Evolutionary conservation across 23 tunicate species (phyloP).

Genomic region (Halocynthia aurantium): DNA sequence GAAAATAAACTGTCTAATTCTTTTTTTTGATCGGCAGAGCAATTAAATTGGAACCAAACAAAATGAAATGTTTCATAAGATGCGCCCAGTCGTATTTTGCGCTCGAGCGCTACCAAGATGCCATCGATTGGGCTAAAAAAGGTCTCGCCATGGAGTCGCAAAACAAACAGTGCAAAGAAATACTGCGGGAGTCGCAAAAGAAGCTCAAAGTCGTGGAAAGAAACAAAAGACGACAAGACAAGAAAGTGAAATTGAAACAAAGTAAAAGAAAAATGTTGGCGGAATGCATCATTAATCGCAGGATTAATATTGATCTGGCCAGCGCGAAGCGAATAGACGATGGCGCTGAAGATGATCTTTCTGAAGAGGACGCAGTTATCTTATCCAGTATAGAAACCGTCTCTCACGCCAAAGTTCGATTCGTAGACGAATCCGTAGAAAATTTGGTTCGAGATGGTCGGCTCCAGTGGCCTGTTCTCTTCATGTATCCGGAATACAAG

Average conservation of each 20-base stretch:
- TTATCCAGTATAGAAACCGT: slow-evolving; percentile 17
- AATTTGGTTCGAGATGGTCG: neutral
- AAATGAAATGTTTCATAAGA: slow-evolving; percentile 50
- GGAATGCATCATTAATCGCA: slow-evolving; percentile 19
- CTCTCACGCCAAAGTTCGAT: slow-evolving; percentile 41
- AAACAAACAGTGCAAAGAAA: slow-evolving; percentile 25
- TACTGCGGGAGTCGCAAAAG: slow-evolving; percentile 12
- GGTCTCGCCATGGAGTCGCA: slow-evolving; percentile 39
- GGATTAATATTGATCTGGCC: neutral
- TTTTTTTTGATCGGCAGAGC: slow-evolving; percentile 17
- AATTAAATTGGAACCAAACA: slow-evolving; percentile 47
- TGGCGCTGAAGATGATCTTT: slow-evolving; percentile 18
- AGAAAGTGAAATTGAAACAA: slow-evolving; percentile 3
- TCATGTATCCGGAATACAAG: slow-evolving; percentile 67
- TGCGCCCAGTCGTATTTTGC: slow-evolving; percentile 77
- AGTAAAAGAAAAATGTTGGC: slow-evolving; percentile 23
- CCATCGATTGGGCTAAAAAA: slow-evolving; percentile 54
- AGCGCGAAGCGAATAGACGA: slow-evolving; percentile 12
- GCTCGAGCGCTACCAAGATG: slow-evolving; percentile 53
- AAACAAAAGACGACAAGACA: slow-evolving; percentile 34
- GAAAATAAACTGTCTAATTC: neutral
- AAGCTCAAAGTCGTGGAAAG: slow-evolving; percentile 35
- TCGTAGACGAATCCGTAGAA: slow-evolving; percentile 14
- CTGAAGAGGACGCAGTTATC: slow-evolving; percentile 19
- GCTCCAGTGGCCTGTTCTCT: slow-evolving; percentile 78